Conservation (phyloP, 1,140 invertebrate species). For the Drosophila ficusphila region DNA sequence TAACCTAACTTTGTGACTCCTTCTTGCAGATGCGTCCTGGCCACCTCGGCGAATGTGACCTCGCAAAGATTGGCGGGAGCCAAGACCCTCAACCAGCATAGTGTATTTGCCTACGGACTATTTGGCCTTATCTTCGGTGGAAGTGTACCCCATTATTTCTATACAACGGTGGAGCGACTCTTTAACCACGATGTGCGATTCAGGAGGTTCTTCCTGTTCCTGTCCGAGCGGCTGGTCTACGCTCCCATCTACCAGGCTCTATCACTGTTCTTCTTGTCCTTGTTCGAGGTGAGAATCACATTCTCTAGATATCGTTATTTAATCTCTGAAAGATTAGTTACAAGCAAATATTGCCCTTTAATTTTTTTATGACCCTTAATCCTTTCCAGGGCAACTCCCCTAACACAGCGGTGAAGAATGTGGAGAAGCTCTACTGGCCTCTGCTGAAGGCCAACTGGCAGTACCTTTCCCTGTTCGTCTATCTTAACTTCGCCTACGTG, state of each 20-base stretch:
- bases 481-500: conserved; percentile 89
- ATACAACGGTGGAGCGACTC: conserved; percentile 86
- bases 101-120: conserved; percentile 88
- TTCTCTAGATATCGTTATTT: neutral
- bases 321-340: too few species aligned
- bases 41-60: conserved; percentile 87
- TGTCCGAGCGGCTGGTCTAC: conserved; percentile 89
- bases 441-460: conserved; percentile 89
- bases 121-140: conserved; percentile 91
- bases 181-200: conserved; percentile 69
- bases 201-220: conserved; percentile 83
- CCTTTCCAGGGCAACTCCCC: conserved; percentile 87
- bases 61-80: conserved; percentile 88
- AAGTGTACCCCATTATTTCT: conserved; percentile 90
- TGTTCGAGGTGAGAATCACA: conserved; percentile 86
- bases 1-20: neutral
- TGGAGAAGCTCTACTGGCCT: conserved; percentile 87
- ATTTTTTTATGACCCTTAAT: neutral
- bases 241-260: conserved; percentile 89
- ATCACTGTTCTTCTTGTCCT: conserved; percentile 88
- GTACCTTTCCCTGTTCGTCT: conserved; percentile 89
- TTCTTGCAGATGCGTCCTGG: conserved; percentile 86
- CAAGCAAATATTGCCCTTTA: too few species aligned
- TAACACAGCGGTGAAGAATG: conserved; percentile 85
- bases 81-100: conserved; percentile 87